Conservation (phyloP, 2,113 vertebrate species). For the Sterna hirundo region DNA sequence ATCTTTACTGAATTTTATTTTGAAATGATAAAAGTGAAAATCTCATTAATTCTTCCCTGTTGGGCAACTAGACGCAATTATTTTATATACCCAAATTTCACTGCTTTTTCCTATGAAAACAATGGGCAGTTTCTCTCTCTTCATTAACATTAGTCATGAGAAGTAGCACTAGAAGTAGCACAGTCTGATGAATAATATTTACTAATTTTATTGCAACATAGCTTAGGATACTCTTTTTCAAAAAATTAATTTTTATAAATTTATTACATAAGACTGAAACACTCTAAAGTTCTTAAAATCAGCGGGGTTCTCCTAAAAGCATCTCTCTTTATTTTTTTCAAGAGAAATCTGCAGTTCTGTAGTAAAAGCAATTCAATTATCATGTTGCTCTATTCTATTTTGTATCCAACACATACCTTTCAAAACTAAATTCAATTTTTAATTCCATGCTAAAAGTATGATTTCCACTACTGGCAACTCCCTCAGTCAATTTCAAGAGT, state of each 20-base stretch:
- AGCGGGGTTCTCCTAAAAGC: neutral
- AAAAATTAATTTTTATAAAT: neutral
- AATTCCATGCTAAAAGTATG: neutral
- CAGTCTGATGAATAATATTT: neutral
- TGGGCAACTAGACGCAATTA: neutral
- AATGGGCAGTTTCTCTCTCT: neutral
- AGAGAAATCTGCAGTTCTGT: neutral
- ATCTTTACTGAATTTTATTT: neutral
- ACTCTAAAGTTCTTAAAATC: neutral
- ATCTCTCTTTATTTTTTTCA: neutral
- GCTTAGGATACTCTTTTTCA: neutral
- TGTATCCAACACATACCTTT: fast-evolving
- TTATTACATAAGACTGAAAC: neutral
- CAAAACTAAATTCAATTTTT: neutral
- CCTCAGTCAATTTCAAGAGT: neutral
- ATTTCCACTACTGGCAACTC: neutral
- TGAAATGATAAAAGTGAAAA: neutral
- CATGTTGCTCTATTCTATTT: neutral
- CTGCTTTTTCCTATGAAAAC: neutral
- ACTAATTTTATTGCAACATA: neutral
- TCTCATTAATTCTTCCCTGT: neutral
- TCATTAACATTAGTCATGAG: neutral
- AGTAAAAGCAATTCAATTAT: neutral
- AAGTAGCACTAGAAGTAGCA: neutral
- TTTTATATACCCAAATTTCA: neutral